Conservation (phyloP, 1,140 invertebrate genomes). For the Pararge aegeria region DNA sequence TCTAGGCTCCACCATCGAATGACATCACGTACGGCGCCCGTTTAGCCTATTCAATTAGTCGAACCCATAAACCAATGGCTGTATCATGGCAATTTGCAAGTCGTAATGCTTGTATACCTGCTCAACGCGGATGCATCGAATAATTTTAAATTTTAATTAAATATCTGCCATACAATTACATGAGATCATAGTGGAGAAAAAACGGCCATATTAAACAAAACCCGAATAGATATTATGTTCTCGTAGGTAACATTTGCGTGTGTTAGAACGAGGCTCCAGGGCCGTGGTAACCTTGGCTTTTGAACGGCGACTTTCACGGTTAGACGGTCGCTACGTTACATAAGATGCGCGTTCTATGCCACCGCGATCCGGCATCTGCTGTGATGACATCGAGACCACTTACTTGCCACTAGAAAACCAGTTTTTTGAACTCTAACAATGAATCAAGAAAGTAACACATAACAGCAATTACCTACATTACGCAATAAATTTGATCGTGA, state of each 20-base stretch:
- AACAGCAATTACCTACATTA: conserved; percentile 19
- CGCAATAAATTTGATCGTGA: conserved; percentile 17
- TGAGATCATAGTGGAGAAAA: conserved; percentile 64
- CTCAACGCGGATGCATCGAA: conserved; percentile 4
- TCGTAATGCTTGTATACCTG: neutral
- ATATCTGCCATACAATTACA: conserved; percentile 47
- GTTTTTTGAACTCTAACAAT: conserved; percentile 43
- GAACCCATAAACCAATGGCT: conserved; percentile 11
- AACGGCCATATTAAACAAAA: conserved; percentile 51
- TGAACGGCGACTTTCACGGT: conserved; percentile 78
- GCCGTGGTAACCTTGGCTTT: conserved; percentile 76
- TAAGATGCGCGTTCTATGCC: conserved; percentile 59
- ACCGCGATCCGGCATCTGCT: conserved; percentile 50
- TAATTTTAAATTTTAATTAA: conserved; percentile 19
- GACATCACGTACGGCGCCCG: conserved; percentile 35
- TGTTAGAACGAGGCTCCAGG: conserved; percentile 59
- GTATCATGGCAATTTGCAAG: neutral
- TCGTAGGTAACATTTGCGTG: conserved; percentile 60
- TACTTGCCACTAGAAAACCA: conserved; percentile 52
- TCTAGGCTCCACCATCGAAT: conserved; percentile 26
- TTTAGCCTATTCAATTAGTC: conserved; percentile 27
- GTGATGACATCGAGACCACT: conserved; percentile 63
- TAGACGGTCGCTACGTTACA: conserved; percentile 68
- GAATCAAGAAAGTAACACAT: conserved; percentile 35
- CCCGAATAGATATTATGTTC: conserved; percentile 47